Evolutionary conservation across 1,140 invertebrate species (phyloP), one percentile per base, ranked within the genome.

Genomic region (Rhagoletis pomonella): DNA sequence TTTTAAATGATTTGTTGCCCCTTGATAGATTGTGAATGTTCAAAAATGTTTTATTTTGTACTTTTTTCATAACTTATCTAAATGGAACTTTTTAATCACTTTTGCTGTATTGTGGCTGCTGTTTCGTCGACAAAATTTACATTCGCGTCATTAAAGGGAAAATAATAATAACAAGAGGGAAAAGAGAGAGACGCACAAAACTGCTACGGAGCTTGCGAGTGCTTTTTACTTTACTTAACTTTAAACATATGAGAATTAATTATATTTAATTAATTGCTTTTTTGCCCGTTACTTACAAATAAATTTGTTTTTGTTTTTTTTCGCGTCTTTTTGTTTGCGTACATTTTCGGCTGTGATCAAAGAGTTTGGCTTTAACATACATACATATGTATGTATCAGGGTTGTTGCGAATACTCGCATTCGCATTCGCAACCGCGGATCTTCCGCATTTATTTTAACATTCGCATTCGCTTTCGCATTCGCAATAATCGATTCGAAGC

Each of bases 31-130:
- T 85, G 81, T 85, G 81, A 85, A 60, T 60, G 81, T 85, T 55
- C 19, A 85, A 59, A 59, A 39, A 39, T 85, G 19, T 62, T 42
- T 85, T 1, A 39, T 85, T 85, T 39, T 85, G 14, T 58, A 59
- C 39, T 85, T 17, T 9, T 39, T 60, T 62, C 62, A 14, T 85
- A 29, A 12, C 58, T 85, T 85, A 62, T 85, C 84, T 85, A 60
- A 85, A 85, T 85, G 84, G 59, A 85, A 85, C 84, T 60, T 85
- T 85, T 85, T 60, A 85, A 85, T 85, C 84, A 19, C 59, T 62
- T 85, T 42, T 62, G 73, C 50, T 7, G 73, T 47, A 55, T 19
- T 81, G 73, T n/a, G 47, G 73, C 19, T 81, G 73, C 73, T 81
- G 73, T 81, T 81, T 81, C 73, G 73, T 14, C 42, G 29, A 55